A percentile compares a stretch with the other conserved stretches of the same genome.
Evolutionary conservation across 2,888 invertebrate genomes (phyloP).

Genomic region (Yponomeuta evonymella): DNA sequence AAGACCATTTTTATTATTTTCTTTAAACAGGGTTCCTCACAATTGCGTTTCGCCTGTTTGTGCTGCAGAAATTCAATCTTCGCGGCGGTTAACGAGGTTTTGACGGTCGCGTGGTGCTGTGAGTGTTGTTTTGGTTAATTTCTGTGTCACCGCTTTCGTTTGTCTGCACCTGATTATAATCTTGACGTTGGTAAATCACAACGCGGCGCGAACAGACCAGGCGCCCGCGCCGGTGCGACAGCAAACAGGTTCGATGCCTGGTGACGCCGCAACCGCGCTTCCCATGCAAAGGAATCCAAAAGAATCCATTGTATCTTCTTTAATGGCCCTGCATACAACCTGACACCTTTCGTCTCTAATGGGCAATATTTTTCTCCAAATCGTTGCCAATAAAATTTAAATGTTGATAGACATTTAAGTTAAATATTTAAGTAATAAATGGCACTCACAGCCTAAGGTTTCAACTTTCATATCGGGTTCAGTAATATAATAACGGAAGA

Average conservation of each 20-base stretch:
- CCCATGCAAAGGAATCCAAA: conserved; percentile 30
- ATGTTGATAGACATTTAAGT: neutral
- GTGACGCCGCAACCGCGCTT: conserved; percentile 18
- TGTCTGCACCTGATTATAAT: conserved; percentile 14
- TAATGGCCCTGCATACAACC: conserved; percentile 37
- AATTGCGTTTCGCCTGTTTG: conserved; percentile 38
- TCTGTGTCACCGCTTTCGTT: conserved; percentile 22
- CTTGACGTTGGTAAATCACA: conserved; percentile 11
- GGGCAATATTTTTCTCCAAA: conserved; percentile 5
- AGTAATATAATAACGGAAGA: conserved; percentile 10
- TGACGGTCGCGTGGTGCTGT: conserved; percentile 26
- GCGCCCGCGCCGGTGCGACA: conserved; percentile 35
- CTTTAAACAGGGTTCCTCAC: conserved; percentile 42
- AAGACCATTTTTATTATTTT: conserved; percentile 50
- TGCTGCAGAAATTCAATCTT: conserved; percentile 22
- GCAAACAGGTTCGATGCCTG: conserved; percentile 39
- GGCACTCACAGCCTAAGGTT: neutral
- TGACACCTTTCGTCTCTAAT: conserved; percentile 35
- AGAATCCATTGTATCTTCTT: conserved; percentile 34
- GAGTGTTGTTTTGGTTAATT: conserved; percentile 23
- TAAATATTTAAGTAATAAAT: neutral
- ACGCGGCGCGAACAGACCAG: conserved; percentile 15
- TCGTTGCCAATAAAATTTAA: conserved; percentile 3
- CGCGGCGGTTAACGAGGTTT: conserved; percentile 31
- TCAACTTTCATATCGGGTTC: conserved; percentile 6